Evolutionary conservation across 2,797 vertebrate genomes (phyloP).

Genomic region (Trematocara caparti): DNA sequence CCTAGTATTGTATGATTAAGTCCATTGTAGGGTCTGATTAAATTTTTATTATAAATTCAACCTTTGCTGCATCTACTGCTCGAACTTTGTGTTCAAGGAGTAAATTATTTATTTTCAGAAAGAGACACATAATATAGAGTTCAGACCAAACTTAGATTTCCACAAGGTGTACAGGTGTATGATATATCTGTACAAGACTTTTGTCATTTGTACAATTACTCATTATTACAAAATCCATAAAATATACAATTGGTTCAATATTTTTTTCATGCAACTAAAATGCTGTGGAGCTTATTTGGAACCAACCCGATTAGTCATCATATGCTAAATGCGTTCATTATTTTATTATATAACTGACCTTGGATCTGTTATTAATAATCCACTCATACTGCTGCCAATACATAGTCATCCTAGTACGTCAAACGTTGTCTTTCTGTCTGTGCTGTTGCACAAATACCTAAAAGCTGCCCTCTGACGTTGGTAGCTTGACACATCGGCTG

Average conservation of each 20-base stretch:
- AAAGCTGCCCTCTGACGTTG: neutral
- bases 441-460: neutral
- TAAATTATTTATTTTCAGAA: neutral
- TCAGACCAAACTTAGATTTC: neutral
- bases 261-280: neutral
- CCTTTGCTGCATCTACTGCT: neutral
- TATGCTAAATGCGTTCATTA: neutral
- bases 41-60: neutral
- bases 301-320: neutral
- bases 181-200: neutral
- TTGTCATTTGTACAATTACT: neutral
- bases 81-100: neutral
- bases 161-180: neutral
- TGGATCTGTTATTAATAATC: neutral
- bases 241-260: neutral
- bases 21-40: neutral
- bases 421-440: neutral
- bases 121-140: neutral
- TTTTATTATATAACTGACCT: neutral
- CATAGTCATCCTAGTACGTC: neutral
- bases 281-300: neutral
- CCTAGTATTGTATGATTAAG: neutral
- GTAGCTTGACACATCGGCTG: neutral
- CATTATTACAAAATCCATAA: neutral
- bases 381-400: neutral